These are phyloP conservation scores for Stegophylla sp. DNA, from an alignment of 2,888 invertebrate genomes.

Conservation along the genomic window DNA sequence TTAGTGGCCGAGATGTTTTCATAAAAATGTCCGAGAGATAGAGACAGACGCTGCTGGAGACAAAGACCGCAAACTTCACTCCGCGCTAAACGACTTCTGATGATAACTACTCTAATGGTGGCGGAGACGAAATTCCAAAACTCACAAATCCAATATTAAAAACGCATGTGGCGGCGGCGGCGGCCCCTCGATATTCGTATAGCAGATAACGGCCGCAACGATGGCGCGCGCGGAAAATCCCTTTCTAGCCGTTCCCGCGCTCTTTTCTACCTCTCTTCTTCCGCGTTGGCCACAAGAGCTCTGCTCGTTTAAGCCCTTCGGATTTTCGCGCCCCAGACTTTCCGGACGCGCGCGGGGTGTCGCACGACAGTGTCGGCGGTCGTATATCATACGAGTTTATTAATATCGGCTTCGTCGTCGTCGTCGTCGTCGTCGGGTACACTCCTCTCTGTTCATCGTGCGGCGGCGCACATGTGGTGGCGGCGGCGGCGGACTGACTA, in stretches of 20 bases:
- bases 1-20: not conserved
- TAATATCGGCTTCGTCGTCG: constrained; percentile 58
- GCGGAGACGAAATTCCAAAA: constrained; percentile 27
- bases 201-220: constrained; percentile 1
- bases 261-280: not conserved
- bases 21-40: not conserved
- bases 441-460: constrained; percentile 27
- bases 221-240: not conserved
- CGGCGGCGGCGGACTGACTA: not conserved
- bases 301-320: constrained; percentile 29
- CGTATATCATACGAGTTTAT: constrained; percentile 59
- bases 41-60: not conserved
- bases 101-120: constrained; percentile 1
- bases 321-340: constrained; percentile 37
- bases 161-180: constrained; percentile 44
- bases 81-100: constrained; percentile 46
- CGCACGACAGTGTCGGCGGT: constrained; percentile 15
- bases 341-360: constrained; percentile 1
- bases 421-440: constrained; percentile 42
- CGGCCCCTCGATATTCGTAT: not conserved
- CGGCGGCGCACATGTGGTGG: constrained; percentile 27
- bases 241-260: not conserved
- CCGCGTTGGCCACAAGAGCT: too few relatives aligned
- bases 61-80: too few relatives aligned
- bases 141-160: constrained; percentile 52